Conservation (phyloP, 2,113 vertebrate genomes). For the Xiphias gladius region DNA sequence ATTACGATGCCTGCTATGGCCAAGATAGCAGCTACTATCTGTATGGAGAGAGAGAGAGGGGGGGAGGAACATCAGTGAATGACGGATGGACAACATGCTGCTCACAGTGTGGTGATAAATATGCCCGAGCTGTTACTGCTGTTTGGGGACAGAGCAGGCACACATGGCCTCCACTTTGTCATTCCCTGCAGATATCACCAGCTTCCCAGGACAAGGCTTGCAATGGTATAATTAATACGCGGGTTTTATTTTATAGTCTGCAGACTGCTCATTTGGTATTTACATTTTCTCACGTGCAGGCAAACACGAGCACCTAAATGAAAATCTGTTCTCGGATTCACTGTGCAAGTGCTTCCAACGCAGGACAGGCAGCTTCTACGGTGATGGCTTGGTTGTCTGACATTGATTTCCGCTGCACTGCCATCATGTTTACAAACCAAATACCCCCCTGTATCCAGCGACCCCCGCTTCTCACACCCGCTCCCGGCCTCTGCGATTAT, state of each 20-base stretch:
- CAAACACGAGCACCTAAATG: background rate
- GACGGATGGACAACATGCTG: conserved; percentile 57
- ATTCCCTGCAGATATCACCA: conserved; percentile 39
- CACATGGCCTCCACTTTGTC: conserved; percentile 50
- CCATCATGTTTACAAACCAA: conserved; percentile 64
- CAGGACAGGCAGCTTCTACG: conserved; percentile 25
- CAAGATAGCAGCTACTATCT: conserved; percentile 98
- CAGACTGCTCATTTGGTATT: conserved; percentile 11
- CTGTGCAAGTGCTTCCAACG: conserved; percentile 5
- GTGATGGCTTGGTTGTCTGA: conserved; percentile 48
- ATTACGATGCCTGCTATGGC: conserved; percentile 98
- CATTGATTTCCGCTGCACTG: conserved; percentile 66
- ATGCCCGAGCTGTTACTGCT: conserved; percentile 35
- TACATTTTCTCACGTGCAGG: background rate
- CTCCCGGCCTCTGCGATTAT: conserved; percentile 38
- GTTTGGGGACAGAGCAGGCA: conserved; percentile 43
- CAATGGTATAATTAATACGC: conserved; percentile 33
- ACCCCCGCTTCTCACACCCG: conserved; percentile 15
- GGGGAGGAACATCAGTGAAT: conserved; percentile 29
- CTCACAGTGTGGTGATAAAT: conserved; percentile 60
- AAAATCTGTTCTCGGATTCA: conserved; percentile 27
- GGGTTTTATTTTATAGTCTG: conserved; percentile 19
- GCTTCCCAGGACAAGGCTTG: conserved; percentile 26
- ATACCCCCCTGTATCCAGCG: conserved; percentile 11
- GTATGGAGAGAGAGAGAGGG: conserved; percentile 55